Base-by-base conservation (phyloP, 2,797 vertebrate genomes). In the Bradypodion ventrale region DNA sequence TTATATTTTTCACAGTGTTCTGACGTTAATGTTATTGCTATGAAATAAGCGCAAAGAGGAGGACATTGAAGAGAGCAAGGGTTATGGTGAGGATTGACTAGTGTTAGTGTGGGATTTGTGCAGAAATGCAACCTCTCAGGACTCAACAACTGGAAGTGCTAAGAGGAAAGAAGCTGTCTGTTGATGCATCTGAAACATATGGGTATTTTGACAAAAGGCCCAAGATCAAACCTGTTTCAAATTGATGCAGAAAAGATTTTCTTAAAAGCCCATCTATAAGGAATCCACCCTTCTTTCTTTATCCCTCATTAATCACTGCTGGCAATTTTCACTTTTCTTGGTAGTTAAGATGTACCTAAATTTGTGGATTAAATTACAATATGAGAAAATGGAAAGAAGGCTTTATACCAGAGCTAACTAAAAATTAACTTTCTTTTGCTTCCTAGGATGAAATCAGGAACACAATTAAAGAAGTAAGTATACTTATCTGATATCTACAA, bases 401-500 rank as follows among this genome's bases (percentile, higher is more conserved):
- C 35, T 77, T 27, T 44, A 73, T 65, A 62, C 19, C 44, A 65
- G 9, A 52, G 35, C 27, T 63, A 70, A 69, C n/a, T 66, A 74
- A 74, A 40, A 12, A 12, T 4, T 42, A 35, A 65, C n/a, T 65
- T n/a, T 25, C 5, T 56, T 69, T 59, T 56, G 27, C 74, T 65
- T 79, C 46, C 49, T 42, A 85, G 83, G 77, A 85, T 85, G 70
- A 74, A 79, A 40, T 23, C 19, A 65, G 60, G 40, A 56, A 72
- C 13, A 78, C 66, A 37, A 23, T 2, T 72, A 35, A 35, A 0
- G 2, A 2, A 65, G 83, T 85, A 85, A 85, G 83, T 80, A 56
- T 32, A 9, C 8, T 78, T 76, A 62, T 16, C 27, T 62, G 9
- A 52, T 46, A 78, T 32, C 52, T 37, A 63, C 15, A 16, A 29